Evolutionary conservation across 2,888 invertebrate species (phyloP), one percentile per base, ranked within the genome.

Genomic region (Drosophila lacicola): DNA sequence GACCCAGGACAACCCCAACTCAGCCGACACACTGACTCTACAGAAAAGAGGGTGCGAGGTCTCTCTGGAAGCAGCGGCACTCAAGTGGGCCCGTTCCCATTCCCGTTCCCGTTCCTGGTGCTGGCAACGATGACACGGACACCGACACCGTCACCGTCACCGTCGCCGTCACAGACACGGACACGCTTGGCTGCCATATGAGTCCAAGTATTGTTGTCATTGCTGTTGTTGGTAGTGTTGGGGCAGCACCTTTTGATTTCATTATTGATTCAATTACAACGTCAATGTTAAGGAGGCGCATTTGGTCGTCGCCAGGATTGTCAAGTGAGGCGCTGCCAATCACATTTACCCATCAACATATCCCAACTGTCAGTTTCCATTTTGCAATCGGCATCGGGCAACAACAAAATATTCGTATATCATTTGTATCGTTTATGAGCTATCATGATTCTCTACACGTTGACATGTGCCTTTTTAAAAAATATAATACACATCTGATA

Each of bases 231-330:
- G 53, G 6, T 13, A 34, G 42, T 33, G 51, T 3, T 34, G 50
- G 42, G 39, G 39, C 14, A 57, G 54, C 63, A 71, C 81, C 67
- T 79, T 84, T 74, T 77, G 80, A 82, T 78, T 82, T 80, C 77
- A 67, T 80, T 83, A 85, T 85, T 85, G 85, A 83, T 85, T 83
- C 82, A 83, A 83, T 83, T 83, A 83, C 63, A 82, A 75, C 64
- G 82, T 82, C 82, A 85, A 80, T 74, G 77, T 70, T 36, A 64
- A 55, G 44, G 45, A 57, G 58, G 37, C 54, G 50, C 58, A 57
- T 44, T 58, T 63, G 62, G 51, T 51, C 42, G 49, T 53, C 57
- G 50, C 46, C 61, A 69, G 58, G 60, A 64, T 74, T 69, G 74
- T 74, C 69, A 56, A 74, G 73, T 53, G 21, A 25, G 37, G 29